These are phyloP conservation scores for Procambarus clarkii DNA, from an alignment of 1,140 invertebrate genomes.

Conservation along the genomic window DNA sequence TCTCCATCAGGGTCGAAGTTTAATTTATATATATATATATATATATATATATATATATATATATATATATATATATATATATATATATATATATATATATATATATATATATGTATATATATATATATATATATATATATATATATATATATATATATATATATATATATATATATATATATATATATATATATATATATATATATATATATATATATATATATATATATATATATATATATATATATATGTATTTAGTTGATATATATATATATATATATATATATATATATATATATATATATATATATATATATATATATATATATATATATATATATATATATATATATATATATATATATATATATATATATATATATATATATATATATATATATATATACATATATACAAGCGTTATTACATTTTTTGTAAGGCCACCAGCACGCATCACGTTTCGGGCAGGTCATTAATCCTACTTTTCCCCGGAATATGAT, in stretches of 20 bases:
- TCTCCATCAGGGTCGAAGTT: too few species aligned
- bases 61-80: constrained; percentile 48
- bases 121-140: constrained; percentile 40
- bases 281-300: neutral
- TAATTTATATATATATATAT: neutral
- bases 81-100: constrained; percentile 27
- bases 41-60: constrained; percentile 44
- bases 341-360: constrained; percentile 50
- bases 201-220: too few species aligned
- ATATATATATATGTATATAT: constrained; percentile 41
- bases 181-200: neutral
- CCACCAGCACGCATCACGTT: too few species aligned
- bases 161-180: constrained; percentile 48
- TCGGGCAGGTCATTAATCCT: too few species aligned
- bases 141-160: constrained; percentile 30
- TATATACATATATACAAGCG: too few species aligned
- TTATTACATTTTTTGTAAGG: too few species aligned
- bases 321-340: constrained; percentile 50
- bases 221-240: neutral
- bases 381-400: too few species aligned
- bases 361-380: neutral
- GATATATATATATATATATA: too few species aligned
- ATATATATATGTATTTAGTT: too few species aligned
- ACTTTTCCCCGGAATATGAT: too few species aligned
- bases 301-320: constrained; percentile 37